A percentile compares a stretch with the other conserved stretches of the same genome.
phyloP scores from a whole-genome alignment of 2,888 invertebrate genomes.

The Pinctada fucata region DNA sequence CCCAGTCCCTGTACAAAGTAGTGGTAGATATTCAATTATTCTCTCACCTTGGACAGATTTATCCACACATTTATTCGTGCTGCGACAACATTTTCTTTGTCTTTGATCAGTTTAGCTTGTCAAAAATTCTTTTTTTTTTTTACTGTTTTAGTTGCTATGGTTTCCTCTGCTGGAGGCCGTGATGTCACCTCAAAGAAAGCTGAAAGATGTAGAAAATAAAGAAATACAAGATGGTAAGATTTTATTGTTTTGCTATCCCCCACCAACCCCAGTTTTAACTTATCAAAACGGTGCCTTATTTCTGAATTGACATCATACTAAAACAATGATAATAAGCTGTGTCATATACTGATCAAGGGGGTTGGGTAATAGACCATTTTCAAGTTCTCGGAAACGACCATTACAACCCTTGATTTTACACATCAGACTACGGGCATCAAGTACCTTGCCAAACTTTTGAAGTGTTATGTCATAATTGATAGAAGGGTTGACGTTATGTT shows the following conservation, averaged over 20 bases:
- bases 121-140: background rate
- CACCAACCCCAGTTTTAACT: background rate
- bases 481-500: no score
- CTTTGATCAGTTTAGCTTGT: no score
- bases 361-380: background rate
- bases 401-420: no score
- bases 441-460: no score
- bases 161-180: constrained; percentile 78
- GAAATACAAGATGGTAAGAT: constrained; percentile 59
- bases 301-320: background rate
- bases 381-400: no score
- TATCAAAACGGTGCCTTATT: background rate
- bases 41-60: no score
- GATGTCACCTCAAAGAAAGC: constrained; percentile 77
- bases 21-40: no score
- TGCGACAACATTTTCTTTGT: no score
- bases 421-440: no score
- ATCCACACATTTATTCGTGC: no score
- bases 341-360: background rate
- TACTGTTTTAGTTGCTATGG: constrained; percentile 74
- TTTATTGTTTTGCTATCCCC: background rate
- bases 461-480: no score
- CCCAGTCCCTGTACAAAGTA: no score
- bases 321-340: background rate
- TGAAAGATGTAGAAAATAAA: constrained; percentile 71